Evolutionary conservation across 2,113 vertebrate genomes (phyloP), one percentile per base, ranked within the genome.

Genomic region (Passer montanus): DNA sequence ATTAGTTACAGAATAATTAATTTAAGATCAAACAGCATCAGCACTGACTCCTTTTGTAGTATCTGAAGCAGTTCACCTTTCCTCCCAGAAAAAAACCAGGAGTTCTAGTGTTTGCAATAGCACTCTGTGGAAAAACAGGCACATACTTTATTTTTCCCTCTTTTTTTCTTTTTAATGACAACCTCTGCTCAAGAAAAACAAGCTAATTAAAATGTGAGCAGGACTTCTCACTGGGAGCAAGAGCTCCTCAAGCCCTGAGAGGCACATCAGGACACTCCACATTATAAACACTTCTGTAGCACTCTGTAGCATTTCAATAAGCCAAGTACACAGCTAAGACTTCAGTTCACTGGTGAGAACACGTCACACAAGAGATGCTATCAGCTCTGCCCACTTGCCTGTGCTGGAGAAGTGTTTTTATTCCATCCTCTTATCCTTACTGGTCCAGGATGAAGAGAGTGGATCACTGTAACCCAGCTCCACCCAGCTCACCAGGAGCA

Each of bases 41-140:
- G 26, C 41, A 49, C 44, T 70, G 37, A 30, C 26, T 66, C 6
- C 14, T 69, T 15, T 3, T 73, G n/a, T 6, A 73, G 3, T 7
- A 55, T 11, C 43, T 59, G 52, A 63, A 77, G 37, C 23, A 95
- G 12, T 11, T 12, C 59, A 89, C n/a, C n/a, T 59, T 37, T 16
- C 11, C 20, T 2, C 13, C 5, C 26, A 5, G 6, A 31, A 37
- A 84, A 47, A 66, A 39, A 20, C 0, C 0, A 79, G 44, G 50
- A 81, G 28, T 31, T 66, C 23, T 27, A 15, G 18, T 46, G 22
- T 62, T 74, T 84, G 37, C 37, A 72, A 27, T 22, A 60, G 11
- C 30, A 26, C 62, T 22, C 9, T 30, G 62, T 30, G 67, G 70
- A 90, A 93, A 95, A 91, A 55, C 49, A 79, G 35, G 46, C 30